Base-by-base conservation (phyloP, 2,113 vertebrate species). In the Aegypius monachus region DNA sequence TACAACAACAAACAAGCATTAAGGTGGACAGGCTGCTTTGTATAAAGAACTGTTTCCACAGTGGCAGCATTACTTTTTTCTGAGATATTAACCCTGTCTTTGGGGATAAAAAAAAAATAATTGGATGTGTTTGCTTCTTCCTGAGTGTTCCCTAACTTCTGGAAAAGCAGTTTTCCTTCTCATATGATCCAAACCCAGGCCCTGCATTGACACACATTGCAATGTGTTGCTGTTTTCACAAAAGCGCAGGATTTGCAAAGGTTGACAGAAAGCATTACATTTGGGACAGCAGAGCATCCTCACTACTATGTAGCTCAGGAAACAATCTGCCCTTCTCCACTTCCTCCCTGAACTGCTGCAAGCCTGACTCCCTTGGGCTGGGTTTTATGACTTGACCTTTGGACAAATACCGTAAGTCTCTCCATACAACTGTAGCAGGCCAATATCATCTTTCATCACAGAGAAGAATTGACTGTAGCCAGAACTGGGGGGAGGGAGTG, bases 151-250 rank as follows among this genome's bases (percentile, higher is more conserved):
- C 38, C 11, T 65, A 52, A 10, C 19, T 55, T 55, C 32, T 21
- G 26, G 22, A 55, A 88, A 77, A 81, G 6, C 17, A 81, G 6
- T 59, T 86, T 86, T 53, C 21, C 15, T 86, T 45, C n/a, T 67
- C 10, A 5, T 8, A 4, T 17, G 29, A 36, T 62, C n/a, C 25
- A 67, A 86, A 63, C 3, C 8, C 12, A 21, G 3, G 1, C 13
- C 10, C 7, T 59, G 6, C 22, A 25, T 17, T 0, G 2, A 19
- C 25, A 71, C 10, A 13, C 2, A 13, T 14, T 59, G 32, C 14
- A 55, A 83, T 0, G 3, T 1, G 1, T 34, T 59, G 21, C 6
- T 72, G 18, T 53, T 86, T 80, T 59, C 38, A 66, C 25, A 17
- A 4, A 88, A 83, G 17, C 2, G 0, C 7, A 27, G 16, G 27